A percentile compares a stretch with the other conserved stretches of the same genome.
phyloP scores from a whole-genome alignment of 2,797 vertebrate species.

The Vireo griseus region DNA sequence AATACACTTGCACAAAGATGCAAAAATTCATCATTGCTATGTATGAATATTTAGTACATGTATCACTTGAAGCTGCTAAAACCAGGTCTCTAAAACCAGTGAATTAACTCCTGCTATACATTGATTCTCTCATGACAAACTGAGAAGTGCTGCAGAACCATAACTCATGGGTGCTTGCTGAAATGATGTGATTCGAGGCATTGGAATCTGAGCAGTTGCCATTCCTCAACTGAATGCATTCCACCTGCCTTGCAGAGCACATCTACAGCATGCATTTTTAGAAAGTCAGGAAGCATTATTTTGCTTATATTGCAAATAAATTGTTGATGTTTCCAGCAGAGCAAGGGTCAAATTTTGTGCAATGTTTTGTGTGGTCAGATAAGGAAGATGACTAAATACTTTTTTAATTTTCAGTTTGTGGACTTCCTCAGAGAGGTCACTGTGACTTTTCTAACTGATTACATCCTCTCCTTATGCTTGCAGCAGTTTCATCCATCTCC shows the following conservation, averaged over 20 bases:
- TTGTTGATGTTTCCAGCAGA: not conserved
- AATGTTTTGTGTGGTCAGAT: not conserved
- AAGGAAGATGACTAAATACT: not conserved
- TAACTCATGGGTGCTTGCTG: not conserved
- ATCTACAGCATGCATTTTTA: not conserved
- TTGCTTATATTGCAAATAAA: not conserved
- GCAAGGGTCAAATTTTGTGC: not conserved
- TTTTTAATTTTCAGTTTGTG: not conserved
- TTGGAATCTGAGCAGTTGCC: not conserved
- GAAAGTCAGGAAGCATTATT: not conserved
- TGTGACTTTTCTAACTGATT: not conserved
- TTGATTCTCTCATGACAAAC: not conserved
- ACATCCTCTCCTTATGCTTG: not conserved
- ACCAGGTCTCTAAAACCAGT: not conserved
- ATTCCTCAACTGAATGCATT: not conserved
- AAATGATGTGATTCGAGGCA: not conserved
- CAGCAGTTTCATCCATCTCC: not conserved
- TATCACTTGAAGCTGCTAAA: not conserved
- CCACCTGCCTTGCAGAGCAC: not conserved
- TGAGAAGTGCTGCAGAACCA: not conserved
- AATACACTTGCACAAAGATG: not conserved
- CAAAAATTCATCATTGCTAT: not conserved
- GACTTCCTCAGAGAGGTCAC: not conserved
- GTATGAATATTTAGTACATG: not conserved
- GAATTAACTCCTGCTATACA: not conserved